A percentile compares a stretch with the other conserved stretches of the same genome.
Evolutionary conservation across 2,113 vertebrate genomes (phyloP).

Genomic region (Electrona antarctica): DNA sequence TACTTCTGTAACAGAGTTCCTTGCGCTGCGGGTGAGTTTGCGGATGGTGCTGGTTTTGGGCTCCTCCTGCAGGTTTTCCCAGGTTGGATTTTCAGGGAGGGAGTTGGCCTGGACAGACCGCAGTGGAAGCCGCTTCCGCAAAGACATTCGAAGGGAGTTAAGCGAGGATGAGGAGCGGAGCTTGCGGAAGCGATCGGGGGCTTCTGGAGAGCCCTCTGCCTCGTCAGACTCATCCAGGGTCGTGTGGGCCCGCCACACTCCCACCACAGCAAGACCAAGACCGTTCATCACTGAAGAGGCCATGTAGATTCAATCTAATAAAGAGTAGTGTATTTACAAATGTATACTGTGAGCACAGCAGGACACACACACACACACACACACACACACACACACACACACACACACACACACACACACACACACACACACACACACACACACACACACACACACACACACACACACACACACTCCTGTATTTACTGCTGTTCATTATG

Average conservation of each 20-base stretch:
- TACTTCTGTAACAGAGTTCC: slow-evolving; percentile 80
- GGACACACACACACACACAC: too few relatives aligned
- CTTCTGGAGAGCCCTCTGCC: slow-evolving; percentile 76
- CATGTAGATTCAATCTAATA: slow-evolving; percentile 36
- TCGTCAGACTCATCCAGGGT: slow-evolving; percentile 80
- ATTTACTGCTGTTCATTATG: too few relatives aligned
- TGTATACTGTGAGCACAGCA: not conserved
- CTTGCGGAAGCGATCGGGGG: slow-evolving; percentile 70
- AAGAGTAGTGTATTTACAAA: not conserved
- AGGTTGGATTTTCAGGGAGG: slow-evolving; percentile 70
- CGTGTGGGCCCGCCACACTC: slow-evolving; percentile 80
- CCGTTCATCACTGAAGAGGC: slow-evolving; percentile 75
- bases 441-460: too few relatives aligned
- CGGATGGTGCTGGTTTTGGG: slow-evolving; percentile 69
- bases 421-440: too few relatives aligned
- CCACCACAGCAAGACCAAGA: slow-evolving; percentile 68
- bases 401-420: not conserved
- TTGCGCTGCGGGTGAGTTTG: slow-evolving; percentile 82
- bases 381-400: too few relatives aligned
- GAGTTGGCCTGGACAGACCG: slow-evolving; percentile 80
- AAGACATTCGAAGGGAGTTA: slow-evolving; percentile 82
- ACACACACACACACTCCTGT: too few relatives aligned
- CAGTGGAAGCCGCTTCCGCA: slow-evolving; percentile 85
- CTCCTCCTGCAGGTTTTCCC: slow-evolving; percentile 77
- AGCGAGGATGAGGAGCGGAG: slow-evolving; percentile 78